Percentiles rank a stretch among this genome's conserved stretches.
These are phyloP conservation scores for Zygaena filipendulae DNA, from an alignment of 2,888 invertebrate species.

Conservation along the genomic window DNA sequence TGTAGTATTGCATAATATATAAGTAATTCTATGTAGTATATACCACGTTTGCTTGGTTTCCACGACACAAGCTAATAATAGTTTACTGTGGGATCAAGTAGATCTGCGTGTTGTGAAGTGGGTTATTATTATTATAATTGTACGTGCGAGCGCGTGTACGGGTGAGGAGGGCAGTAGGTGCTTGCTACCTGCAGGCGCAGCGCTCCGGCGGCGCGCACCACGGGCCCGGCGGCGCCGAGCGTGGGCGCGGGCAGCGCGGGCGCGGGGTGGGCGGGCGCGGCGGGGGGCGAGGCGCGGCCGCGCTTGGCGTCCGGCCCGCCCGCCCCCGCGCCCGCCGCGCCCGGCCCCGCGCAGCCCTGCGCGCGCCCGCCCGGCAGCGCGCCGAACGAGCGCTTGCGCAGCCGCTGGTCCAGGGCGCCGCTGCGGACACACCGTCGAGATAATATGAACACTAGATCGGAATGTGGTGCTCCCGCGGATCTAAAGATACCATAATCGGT, in stretches of 20 bases:
- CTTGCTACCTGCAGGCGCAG: conserved; percentile 62
- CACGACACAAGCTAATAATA: too few relatives aligned
- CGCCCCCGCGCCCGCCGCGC: conserved; percentile 38
- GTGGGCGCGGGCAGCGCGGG: conserved; percentile 28
- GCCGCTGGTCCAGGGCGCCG: conserved; percentile 45
- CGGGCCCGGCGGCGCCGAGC: conserved; percentile 49
- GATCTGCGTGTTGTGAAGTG: too few relatives aligned
- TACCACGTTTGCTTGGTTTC: too few relatives aligned
- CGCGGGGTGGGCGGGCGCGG: conserved; percentile 14
- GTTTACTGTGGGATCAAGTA: too few relatives aligned
- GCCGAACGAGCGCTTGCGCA: conserved; percentile 39
- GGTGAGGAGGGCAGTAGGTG: too few relatives aligned
- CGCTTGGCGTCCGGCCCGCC: conserved; percentile 31
- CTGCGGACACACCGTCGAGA: too few relatives aligned
- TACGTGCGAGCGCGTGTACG: too few relatives aligned
- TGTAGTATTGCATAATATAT: too few relatives aligned
- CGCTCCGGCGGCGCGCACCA: conserved; percentile 50
- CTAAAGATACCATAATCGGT: too few relatives aligned
- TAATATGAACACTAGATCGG: too few relatives aligned
- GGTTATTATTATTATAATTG: too few relatives aligned
- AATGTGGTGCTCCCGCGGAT: neutral
- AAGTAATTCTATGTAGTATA: too few relatives aligned
- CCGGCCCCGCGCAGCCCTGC: conserved; percentile 36
- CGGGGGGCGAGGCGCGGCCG: conserved; percentile 8
- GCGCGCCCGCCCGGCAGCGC: conserved; percentile 44